Percentiles rank a stretch among this genome's conserved stretches.
These are phyloP conservation scores for Tauraco hartlaubi DNA, from an alignment of 2,797 vertebrate species.

Conservation along the genomic window DNA sequence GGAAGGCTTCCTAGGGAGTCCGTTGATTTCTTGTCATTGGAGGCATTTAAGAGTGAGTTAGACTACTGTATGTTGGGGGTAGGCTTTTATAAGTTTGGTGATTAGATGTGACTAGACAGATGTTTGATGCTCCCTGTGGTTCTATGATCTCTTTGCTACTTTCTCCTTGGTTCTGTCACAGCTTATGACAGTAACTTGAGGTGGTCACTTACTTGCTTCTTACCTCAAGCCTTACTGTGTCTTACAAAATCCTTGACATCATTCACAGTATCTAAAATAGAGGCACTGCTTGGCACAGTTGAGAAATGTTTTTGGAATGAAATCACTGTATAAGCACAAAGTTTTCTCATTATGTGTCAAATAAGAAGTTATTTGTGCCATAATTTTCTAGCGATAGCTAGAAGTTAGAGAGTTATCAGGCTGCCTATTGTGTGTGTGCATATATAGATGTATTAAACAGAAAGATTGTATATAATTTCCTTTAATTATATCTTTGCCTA, in stretches of 20 bases:
- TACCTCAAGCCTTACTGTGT: not conserved
- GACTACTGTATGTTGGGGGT: not conserved
- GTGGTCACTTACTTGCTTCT: not conserved
- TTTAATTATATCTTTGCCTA: slow-evolving; percentile 66
- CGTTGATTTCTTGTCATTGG: not conserved
- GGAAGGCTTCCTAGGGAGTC: not conserved
- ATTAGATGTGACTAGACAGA: not conserved
- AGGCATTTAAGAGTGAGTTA: not conserved
- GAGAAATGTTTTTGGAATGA: not conserved
- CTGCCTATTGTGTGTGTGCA: slow-evolving; percentile 7
- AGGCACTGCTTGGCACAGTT: not conserved
- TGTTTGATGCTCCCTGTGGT: not conserved
- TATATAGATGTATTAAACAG: slow-evolving; percentile 47
- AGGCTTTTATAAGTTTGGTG: not conserved
- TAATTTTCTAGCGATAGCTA: slow-evolving; percentile 24
- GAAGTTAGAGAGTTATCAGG: slow-evolving; percentile 36
- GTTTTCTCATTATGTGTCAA: slow-evolving; percentile 21
- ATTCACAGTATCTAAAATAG: not conserved
- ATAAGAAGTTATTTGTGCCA: not conserved
- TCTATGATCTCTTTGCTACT: not conserved
- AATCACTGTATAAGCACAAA: slow-evolving; percentile 24
- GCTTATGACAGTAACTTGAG: not conserved
- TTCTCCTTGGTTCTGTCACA: not conserved
- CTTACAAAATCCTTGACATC: not conserved
- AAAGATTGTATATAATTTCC: slow-evolving; percentile 62